These are phyloP conservation scores for Pycnomerus fuliginosus DNA, from an alignment of 2,888 invertebrate genomes.

Conservation along the genomic window DNA sequence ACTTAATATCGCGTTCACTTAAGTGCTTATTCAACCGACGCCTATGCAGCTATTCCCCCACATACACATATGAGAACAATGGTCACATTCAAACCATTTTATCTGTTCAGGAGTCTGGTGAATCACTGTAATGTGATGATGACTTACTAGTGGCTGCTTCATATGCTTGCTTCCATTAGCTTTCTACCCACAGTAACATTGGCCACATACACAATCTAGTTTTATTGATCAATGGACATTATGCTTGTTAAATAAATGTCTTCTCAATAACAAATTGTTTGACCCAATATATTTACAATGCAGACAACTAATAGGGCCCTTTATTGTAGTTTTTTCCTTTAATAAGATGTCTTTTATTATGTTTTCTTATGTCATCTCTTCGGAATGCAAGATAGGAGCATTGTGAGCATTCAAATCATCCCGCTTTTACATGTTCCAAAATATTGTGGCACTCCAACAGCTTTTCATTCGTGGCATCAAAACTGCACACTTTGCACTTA, in stretches of 20 bases:
- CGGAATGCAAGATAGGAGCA: not conserved
- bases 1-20: not conserved
- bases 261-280: not conserved
- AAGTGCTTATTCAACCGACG: not conserved
- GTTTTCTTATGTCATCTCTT: not conserved
- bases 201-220: not conserved
- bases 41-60: not conserved
- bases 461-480: no score
- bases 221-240: not conserved
- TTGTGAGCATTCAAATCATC: not conserved
- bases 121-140: no score
- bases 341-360: not conserved
- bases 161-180: no score
- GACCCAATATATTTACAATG: not conserved
- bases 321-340: not conserved
- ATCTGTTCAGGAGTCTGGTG: no score
- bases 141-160: no score
- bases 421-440: no score
- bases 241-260: not conserved
- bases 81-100: conserved; percentile 3
- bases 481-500: no score
- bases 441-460: no score
- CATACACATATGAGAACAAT: conserved; percentile 1
- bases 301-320: not conserved
- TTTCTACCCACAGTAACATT: not conserved